Conservation (phyloP, 1,140 invertebrate genomes). For the Asbolus verrucosus region DNA sequence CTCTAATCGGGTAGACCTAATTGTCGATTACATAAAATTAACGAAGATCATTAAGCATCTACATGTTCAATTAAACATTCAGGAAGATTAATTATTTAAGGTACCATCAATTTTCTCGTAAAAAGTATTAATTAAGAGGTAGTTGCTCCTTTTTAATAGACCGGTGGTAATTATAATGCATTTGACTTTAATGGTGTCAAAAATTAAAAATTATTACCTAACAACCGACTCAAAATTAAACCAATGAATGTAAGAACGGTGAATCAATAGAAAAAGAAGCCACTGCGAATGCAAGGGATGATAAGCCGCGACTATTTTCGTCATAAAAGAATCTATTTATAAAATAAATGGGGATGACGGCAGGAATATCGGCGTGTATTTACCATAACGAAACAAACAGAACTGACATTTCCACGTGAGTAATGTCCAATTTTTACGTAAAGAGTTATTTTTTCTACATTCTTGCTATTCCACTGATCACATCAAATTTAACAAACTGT, state of each 20-base stretch:
- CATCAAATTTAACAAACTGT: too few species aligned
- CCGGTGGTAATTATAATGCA: slow-evolving; percentile 11
- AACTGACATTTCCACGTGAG: background rate
- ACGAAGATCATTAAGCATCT: background rate
- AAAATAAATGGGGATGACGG: slow-evolving; percentile 9
- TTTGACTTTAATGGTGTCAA: slow-evolving; percentile 15
- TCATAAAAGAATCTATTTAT: slow-evolving; percentile 30
- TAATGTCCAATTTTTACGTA: too few species aligned
- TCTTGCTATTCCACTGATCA: too few species aligned
- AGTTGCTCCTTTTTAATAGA: slow-evolving; percentile 28
- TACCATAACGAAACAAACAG: slow-evolving; percentile 7
- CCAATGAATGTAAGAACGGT: too few species aligned
- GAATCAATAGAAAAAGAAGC: too few species aligned
- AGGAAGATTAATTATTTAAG: slow-evolving; percentile 10
- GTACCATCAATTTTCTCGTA: slow-evolving; percentile 12
- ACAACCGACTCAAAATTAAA: too few species aligned
- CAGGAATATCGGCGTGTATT: slow-evolving; percentile 8
- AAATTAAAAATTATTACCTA: slow-evolving; percentile 11
- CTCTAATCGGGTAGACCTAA: slow-evolving; percentile 3
- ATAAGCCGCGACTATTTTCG: slow-evolving; percentile 22
- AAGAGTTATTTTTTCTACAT: too few species aligned
- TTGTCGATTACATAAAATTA: slow-evolving; percentile 25
- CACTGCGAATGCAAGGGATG: slow-evolving; percentile 14
- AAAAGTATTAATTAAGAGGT: slow-evolving; percentile 20
- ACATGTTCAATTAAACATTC: slow-evolving; percentile 13